Conservation (phyloP, 2,797 vertebrate genomes). For the Phrynocephalus guinanensis region DNA sequence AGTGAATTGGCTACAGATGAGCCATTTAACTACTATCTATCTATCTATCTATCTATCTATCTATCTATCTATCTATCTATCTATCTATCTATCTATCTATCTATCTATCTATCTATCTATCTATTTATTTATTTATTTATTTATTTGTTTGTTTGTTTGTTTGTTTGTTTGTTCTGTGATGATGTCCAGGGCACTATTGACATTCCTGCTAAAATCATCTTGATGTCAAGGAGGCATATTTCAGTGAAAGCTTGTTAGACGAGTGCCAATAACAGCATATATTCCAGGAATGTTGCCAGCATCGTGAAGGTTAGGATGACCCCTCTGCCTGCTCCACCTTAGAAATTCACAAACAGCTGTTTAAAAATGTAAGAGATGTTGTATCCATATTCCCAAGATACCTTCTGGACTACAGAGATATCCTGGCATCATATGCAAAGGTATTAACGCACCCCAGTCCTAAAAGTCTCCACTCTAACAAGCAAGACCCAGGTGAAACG, state of each 20-base stretch:
- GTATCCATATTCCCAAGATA: not conserved
- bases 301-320: not conserved
- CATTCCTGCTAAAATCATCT: not conserved
- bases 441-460: not conserved
- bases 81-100: too few relatives aligned
- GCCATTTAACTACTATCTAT: not conserved
- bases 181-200: not conserved
- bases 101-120: too few relatives aligned
- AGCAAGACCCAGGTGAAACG: not conserved
- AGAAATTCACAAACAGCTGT: slow-evolving; percentile 6
- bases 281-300: slow-evolving; percentile 5
- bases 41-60: not conserved
- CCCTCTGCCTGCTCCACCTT: not conserved
- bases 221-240: slow-evolving; percentile 17
- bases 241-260: not conserved
- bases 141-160: too few relatives aligned
- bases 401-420: not conserved
- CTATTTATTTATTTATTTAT: too few relatives aligned
- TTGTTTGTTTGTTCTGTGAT: not conserved
- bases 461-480: not conserved
- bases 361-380: slow-evolving; percentile 7
- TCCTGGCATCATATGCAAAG: not conserved
- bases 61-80: too few relatives aligned
- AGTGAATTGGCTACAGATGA: not conserved
- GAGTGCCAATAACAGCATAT: slow-evolving; percentile 17